Conservation (phyloP, 2,888 invertebrate species). For the Pristionchus entomophagus region DNA sequence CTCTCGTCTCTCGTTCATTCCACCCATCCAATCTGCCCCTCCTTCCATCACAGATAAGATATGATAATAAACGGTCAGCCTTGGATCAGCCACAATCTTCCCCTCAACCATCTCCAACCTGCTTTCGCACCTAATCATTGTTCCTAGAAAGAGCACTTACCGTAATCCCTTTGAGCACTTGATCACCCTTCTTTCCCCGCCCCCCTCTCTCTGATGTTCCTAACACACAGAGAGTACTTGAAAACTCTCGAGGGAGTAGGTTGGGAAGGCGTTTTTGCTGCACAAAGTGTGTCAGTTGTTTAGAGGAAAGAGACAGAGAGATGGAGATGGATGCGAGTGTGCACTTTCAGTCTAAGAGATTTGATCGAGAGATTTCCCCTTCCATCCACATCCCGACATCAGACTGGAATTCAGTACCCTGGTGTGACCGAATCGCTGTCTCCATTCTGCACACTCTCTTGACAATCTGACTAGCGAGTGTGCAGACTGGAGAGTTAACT, state of each 20-base stretch:
- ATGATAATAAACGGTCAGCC: conserved; percentile 42
- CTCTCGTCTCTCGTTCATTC: neutral
- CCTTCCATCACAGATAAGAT: conserved; percentile 32
- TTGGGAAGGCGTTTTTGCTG: conserved; percentile 23
- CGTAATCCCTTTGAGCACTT: conserved; percentile 38
- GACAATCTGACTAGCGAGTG: no score
- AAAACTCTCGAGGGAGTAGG: conserved; percentile 39
- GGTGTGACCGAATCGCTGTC: no score
- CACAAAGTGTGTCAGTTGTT: conserved; percentile 41
- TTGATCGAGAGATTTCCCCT: neutral
- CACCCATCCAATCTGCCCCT: neutral
- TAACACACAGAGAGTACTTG: conserved; percentile 42
- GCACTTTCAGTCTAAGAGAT: conserved; percentile 3
- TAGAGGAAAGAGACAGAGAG: conserved; percentile 16
- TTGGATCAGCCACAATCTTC: neutral
- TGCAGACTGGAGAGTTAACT: no score
- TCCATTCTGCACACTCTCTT: no score
- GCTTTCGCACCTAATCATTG: conserved; percentile 12
- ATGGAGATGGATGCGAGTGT: conserved; percentile 11
- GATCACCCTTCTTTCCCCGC: no score
- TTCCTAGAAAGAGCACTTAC: conserved; percentile 37
- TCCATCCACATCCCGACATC: no score
- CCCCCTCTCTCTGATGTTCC: neutral
- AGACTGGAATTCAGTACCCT: no score
- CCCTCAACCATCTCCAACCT: conserved; percentile 4